Base-by-base conservation (phyloP, 2,888 invertebrate species). In the Norana najaformis region DNA sequence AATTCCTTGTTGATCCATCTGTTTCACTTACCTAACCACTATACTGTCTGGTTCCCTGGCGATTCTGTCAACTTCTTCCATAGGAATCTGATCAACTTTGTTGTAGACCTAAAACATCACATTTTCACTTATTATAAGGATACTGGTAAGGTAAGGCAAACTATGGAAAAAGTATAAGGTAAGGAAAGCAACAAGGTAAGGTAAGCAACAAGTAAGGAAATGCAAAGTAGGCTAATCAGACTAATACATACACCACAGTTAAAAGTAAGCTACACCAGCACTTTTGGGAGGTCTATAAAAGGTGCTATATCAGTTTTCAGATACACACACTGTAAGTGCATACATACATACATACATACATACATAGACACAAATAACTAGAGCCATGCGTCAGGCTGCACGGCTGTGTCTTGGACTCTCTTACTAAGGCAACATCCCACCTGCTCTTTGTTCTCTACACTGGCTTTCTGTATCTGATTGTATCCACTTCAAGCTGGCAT, bases 21-120 rank as follows among this genome's bases (percentile, higher is more conserved):
- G 23, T 23, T 36, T 37, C 30, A 35, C 94, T 94, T 95, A 97
- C 97, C 97, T 98, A 92, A 99, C 98, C 91, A 99, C 99, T 91
- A 98, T 97, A 91, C 98, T 97, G 95, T 97, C 96, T 0, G 97
- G 96, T 95, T 97, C 96, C 91, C 97, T 96, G 8, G 99, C 99
- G 95, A 99, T 96, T 94, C 98, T 96, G 95, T 99, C 98, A 16
- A 99, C 98, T 96, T 99, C 99, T 95, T 99, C 99, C 92, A 99
- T 98, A 89, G 99, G 98, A 93, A 99, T 98, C 96, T 99, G 99
- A 96, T 99, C 99, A 93, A 99, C 98, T 96, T 99, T 99, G 95
- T 99, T 99, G 96, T 99, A 99, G 90, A 99, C 95, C 95, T 95
- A 88, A 34, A 83, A 36, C 2, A 37, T n/a, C n/a, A 37, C 36